Base-by-base conservation (phyloP, 92 coral and sea anemone genomes). In the Porites rus region DNA sequence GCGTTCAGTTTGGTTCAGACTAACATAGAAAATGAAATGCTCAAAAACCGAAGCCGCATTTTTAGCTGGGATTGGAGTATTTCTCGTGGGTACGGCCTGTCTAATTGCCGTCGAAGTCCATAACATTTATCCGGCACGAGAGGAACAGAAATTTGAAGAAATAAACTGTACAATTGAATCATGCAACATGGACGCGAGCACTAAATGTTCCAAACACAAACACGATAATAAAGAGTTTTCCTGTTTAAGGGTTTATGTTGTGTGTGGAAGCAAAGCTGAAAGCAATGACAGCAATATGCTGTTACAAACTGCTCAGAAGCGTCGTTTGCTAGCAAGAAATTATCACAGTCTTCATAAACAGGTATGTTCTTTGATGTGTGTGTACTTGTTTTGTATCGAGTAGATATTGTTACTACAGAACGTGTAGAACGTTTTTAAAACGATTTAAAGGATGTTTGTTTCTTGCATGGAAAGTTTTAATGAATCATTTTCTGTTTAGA, bases 101-200 rank as follows among this genome's bases (percentile, higher is more conserved):
- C 73, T 83, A 8, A n/a, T 83, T 11, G 71, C 54, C 12, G 50
- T 83, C 8, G 68, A 76, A 7, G 53, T 74, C 28, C 62, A n/a
- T 13, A 64, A 20, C 14, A 72, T 83, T 12, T 64, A 46, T 14
- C 87, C 87, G 2, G 87, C 87, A 1, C 79, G 80, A 38, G 63
- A 74, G 18, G 87, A 83, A 51, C 87, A 83, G 22, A 31, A 8
- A 12, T 65, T 83, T 14, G 65, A 83, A 74, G 73, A 61, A 63
- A 74, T 83, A 83, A 83, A 83, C 65, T 83, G 87, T 10, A 83
- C 87, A 22, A 25, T 83, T 22, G 31, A 46, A 9, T 73, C 63
- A 50, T 72, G 80, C 0, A 19, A 83, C 50, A 73, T 73, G 80
- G 8, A 64, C 61, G 65, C 52, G 8, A 83, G 20, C 61, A 38